A percentile compares a stretch with the other conserved stretches of the same genome.
phyloP scores from a whole-genome alignment of 2,113 vertebrate genomes.

The Octodon degus region DNA sequence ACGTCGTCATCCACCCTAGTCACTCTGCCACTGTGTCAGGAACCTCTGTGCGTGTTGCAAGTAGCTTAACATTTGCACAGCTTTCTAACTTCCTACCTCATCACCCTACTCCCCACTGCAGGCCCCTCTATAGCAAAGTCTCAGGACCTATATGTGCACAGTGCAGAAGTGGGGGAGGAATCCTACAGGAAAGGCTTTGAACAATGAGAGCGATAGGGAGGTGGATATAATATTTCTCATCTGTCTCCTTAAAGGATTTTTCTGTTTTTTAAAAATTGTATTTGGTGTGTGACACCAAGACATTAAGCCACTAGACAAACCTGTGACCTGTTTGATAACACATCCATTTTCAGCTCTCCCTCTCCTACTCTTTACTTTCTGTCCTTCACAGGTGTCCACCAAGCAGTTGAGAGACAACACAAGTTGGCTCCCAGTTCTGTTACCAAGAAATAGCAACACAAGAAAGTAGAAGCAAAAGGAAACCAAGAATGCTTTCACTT shows the following conservation, averaged over 20 bases:
- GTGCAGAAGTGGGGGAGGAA: background rate
- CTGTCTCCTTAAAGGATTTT: background rate
- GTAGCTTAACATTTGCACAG: background rate
- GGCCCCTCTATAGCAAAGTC: background rate
- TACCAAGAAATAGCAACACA: background rate
- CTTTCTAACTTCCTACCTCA: background rate
- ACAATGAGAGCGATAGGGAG: background rate
- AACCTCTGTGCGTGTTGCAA: fast-evolving
- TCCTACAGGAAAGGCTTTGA: background rate
- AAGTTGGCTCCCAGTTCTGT: background rate
- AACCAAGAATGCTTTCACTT: background rate
- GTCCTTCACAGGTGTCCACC: background rate
- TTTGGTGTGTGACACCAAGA: background rate
- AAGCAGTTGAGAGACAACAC: background rate
- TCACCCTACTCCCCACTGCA: background rate
- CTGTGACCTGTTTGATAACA: background rate
- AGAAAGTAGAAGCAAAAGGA: background rate
- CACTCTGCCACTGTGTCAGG: too few relatives aligned
- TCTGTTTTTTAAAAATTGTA: background rate
- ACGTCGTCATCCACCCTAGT: background rate
- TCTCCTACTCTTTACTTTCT: background rate
- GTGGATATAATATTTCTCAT: background rate
- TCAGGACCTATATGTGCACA: background rate
- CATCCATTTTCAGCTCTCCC: background rate
- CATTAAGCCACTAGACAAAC: background rate